A percentile compares a stretch with the other conserved stretches of the same genome.
These are phyloP conservation scores for Platycnemis pennipes DNA, from an alignment of 2,888 invertebrate genomes.

Conservation along the genomic window DNA sequence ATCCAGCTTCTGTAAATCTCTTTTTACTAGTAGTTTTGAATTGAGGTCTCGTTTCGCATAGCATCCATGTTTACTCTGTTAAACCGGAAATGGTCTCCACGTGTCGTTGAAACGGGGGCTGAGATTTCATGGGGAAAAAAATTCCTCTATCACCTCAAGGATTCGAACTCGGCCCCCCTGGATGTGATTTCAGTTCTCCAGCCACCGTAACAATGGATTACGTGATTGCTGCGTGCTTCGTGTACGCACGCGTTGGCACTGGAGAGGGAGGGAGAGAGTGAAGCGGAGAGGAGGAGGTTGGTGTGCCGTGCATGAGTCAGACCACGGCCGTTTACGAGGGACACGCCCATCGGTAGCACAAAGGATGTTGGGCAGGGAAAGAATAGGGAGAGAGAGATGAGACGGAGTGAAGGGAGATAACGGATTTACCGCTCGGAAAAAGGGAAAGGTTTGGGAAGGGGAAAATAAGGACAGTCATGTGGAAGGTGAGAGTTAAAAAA, in stretches of 20 bases:
- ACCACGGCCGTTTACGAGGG: not conserved
- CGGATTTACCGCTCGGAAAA: conserved; percentile 12
- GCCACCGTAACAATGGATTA: no score
- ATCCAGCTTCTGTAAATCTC: no score
- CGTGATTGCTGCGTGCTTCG: not conserved
- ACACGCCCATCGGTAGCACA: conserved; percentile 65
- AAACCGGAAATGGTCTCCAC: no score
- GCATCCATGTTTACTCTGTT: no score
- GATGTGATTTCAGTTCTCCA: no score
- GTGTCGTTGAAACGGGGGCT: no score
- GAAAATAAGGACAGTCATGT: not conserved
- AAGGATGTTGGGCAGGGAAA: conserved; percentile 12
- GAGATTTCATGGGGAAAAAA: no score
- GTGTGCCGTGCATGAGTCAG: conserved; percentile 50
- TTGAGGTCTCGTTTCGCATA: no score
- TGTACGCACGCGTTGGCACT: not conserved
- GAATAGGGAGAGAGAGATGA: not conserved
- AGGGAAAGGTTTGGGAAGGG: not conserved
- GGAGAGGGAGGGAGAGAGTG: not conserved
- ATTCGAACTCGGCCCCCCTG: no score
- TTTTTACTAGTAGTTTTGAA: no score
- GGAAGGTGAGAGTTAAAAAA: not conserved
- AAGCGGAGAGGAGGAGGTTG: conserved; percentile 28
- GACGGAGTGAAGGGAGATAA: not conserved
- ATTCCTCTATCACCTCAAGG: no score